Evolutionary conservation across 2,888 invertebrate species (phyloP).

Genomic region (Caenorhabditis auriculariae): DNA sequence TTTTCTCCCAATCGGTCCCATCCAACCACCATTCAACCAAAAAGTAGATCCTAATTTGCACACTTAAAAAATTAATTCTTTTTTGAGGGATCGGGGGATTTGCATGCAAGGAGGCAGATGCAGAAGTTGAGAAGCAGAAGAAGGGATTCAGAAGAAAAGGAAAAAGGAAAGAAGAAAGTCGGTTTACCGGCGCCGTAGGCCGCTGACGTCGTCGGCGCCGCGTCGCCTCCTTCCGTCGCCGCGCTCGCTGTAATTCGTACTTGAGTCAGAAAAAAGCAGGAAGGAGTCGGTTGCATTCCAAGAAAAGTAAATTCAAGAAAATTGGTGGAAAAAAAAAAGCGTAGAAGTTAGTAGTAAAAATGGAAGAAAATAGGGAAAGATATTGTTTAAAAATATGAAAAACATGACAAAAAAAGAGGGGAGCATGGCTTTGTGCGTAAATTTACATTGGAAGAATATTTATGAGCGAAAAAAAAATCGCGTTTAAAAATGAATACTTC

Average conservation of each 20-base stretch:
- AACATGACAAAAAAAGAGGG: slow-evolving; percentile 3
- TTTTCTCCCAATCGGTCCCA: too few relatives aligned
- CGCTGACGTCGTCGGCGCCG: slow-evolving; percentile 16
- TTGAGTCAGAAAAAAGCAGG: slow-evolving; percentile 18
- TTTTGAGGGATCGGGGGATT: slow-evolving; percentile 1
- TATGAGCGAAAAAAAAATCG: too few relatives aligned
- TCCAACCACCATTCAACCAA: too few relatives aligned
- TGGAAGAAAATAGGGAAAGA: slow-evolving; percentile 5
- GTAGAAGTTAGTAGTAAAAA: slow-evolving; percentile 4
- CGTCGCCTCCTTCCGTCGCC: too few relatives aligned
- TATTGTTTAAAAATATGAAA: not conserved
- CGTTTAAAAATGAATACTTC: too few relatives aligned
- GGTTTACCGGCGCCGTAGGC: slow-evolving; percentile 27
- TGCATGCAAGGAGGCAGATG: not conserved
- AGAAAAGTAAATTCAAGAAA: too few relatives aligned
- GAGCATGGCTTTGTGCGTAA: too few relatives aligned
- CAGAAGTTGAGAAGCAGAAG: not conserved
- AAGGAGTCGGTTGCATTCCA: too few relatives aligned
- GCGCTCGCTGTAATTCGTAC: too few relatives aligned
- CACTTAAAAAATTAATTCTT: too few relatives aligned
- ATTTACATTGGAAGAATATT: too few relatives aligned
- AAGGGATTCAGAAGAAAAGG: not conserved
- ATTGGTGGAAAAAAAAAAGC: slow-evolving; percentile 3
- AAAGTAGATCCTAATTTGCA: too few relatives aligned
- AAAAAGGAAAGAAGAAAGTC: not conserved